These are phyloP conservation scores for Plutella xylostella DNA, from an alignment of 2,888 invertebrate species.

Conservation along the genomic window DNA sequence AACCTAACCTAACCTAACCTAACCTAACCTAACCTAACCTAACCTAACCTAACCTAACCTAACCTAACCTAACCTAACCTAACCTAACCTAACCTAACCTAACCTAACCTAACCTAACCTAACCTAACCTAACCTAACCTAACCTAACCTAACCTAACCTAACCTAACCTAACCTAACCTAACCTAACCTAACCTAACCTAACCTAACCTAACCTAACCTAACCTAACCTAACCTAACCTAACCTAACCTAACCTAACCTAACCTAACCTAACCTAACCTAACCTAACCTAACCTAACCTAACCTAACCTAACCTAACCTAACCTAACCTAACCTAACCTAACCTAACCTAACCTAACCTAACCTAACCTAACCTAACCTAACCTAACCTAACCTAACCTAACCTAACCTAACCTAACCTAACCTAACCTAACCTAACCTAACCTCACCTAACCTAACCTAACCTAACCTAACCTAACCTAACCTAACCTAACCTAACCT, in stretches of 20 bases:
- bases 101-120: conserved; percentile 6
- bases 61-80: conserved; percentile 5
- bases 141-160: conserved; percentile 15
- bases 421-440: conserved; percentile 30
- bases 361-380: conserved; percentile 14
- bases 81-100: conserved; percentile 6
- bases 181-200: conserved; percentile 1
- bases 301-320: conserved; percentile 6
- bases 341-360: conserved; percentile 9
- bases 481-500: conserved; percentile 11
- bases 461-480: conserved; percentile 10
- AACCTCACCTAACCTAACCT: conserved; percentile 25
- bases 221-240: conserved; percentile 7
- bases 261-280: conserved; percentile 13
- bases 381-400: conserved; percentile 17
- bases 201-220: conserved; percentile 6
- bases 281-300: conserved; percentile 5
- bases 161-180: conserved; percentile 13
- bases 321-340: conserved; percentile 6
- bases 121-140: conserved; percentile 6
- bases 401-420: conserved; percentile 21
- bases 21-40: conserved; percentile 14
- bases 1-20: conserved; percentile 9
- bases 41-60: conserved; percentile 11
- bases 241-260: conserved; percentile 14